Base-by-base conservation (phyloP, 2,888 invertebrate genomes). In the Ganaspis brasiliensis region DNA sequence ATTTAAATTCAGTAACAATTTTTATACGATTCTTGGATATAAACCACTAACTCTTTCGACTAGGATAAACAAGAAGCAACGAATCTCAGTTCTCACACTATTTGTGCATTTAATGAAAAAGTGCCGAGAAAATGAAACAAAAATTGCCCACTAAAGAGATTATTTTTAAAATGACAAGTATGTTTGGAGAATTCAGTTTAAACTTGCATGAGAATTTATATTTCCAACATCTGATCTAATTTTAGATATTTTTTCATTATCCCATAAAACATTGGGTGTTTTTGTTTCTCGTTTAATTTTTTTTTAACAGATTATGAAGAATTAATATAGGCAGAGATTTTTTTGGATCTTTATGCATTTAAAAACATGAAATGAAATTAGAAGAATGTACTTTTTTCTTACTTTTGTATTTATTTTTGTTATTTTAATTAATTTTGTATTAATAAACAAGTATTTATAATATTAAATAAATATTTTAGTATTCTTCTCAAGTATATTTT, bases 1-100 rank as follows among this genome's bases (percentile, higher is more conserved):
- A 37, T 37, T 61, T 61, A 6, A 61, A 37, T 61, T 61, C 21
- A 61, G 12, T 61, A 3, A 61, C 35, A 61, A 35, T 35, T 61
- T 61, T 61, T 61, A 61, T 37, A 37, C 12, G 16, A 37, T 61
- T 35, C 12, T 61, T 21, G 12, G 19, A 61, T 40, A 40, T 40
- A 40, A 3, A 61, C 14, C 5, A 0, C 2, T 59, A n/a, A n/a
- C 10, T 35, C 19, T 16, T 59, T 59, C 19, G 9, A 57, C 21
- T 26, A 31, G 26, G 14, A 57, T 26, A 26, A 26, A 57, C 26
- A 57, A 5, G 12, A 12, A 14, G 2, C 26, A 14, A 12, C 24
- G 24, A 57, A 57, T 26, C 26, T 12, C 2, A 56, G 56, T 24
- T 12, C 10, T 55, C 24, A 56, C 10, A 12, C 55, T 8, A 3